Conservation (phyloP, 2,888 invertebrate species). For the Troglohyphantes excavatus region DNA sequence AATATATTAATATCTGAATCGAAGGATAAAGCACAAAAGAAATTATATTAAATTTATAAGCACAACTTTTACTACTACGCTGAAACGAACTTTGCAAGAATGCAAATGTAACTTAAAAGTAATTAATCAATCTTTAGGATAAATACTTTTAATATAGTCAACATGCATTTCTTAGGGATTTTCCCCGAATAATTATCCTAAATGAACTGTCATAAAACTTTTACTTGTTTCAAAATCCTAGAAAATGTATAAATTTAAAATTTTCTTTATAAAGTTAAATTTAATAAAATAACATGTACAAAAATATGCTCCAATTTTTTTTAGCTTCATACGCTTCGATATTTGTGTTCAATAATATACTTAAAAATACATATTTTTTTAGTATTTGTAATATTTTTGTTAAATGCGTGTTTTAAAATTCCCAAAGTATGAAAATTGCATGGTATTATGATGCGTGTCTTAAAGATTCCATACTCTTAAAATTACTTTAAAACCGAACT, state of each 20-base stretch:
- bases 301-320: conserved; percentile 24
- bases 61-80: no score
- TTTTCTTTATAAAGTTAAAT: conserved; percentile 17
- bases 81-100: no score
- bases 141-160: no score
- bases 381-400: background rate
- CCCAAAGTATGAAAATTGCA: no score
- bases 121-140: no score
- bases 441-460: background rate
- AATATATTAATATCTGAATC: no score
- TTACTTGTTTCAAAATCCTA: background rate
- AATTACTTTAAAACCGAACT: background rate
- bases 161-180: background rate
- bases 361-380: background rate
- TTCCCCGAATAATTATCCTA: background rate
- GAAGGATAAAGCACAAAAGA: no score
- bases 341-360: background rate
- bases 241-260: background rate
- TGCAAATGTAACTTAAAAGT: no score
- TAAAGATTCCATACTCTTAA: background rate
- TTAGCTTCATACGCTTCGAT: background rate
- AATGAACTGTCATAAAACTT: background rate
- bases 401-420: background rate
- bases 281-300: conserved; percentile 16
- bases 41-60: no score